These are phyloP conservation scores for Portevinia maculata DNA, from an alignment of 2,888 invertebrate species.

Conservation along the genomic window DNA sequence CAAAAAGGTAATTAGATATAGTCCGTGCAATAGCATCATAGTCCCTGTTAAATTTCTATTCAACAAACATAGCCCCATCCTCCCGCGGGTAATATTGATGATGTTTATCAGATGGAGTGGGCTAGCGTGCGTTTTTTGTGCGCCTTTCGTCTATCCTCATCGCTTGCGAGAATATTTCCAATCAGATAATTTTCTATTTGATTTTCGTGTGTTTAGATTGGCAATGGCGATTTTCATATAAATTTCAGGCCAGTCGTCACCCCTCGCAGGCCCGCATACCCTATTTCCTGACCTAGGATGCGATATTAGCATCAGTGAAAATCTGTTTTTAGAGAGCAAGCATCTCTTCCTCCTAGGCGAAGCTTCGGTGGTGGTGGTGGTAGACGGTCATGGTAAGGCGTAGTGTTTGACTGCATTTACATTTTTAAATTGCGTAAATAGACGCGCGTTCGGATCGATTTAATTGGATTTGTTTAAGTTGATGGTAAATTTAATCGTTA, in stretches of 20 bases:
- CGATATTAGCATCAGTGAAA: constrained; percentile 6
- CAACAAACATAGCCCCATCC: not conserved
- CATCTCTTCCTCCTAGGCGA: constrained; percentile 19
- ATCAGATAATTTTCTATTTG: constrained; percentile 71
- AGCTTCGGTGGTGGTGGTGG: not conserved
- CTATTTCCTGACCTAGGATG: not conserved
- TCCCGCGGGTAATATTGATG: constrained; percentile 43
- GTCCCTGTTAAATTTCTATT: constrained; percentile 33
- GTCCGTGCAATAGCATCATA: constrained; percentile 43
- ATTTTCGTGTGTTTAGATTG: constrained; percentile 62
- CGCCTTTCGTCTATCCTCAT: constrained; percentile 1
- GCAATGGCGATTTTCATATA: constrained; percentile 48
- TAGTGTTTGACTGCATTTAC: constrained; percentile 67
- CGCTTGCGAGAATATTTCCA: constrained; percentile 56
- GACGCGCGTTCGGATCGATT: constrained; percentile 61
- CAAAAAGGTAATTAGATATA: constrained; percentile 65
- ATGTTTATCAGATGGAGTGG: constrained; percentile 35
- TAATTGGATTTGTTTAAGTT: constrained; percentile 70
- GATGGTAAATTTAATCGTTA: constrained; percentile 65
- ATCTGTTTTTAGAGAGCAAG: constrained; percentile 31
- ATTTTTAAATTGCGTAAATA: constrained; percentile 71
- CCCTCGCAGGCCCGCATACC: not conserved
- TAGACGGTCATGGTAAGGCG: too few species aligned
- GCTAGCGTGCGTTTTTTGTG: not conserved
- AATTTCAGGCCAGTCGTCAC: constrained; percentile 11